Conservation (phyloP, 2,113 vertebrate species). For the Antechinus stuartii region DNA sequence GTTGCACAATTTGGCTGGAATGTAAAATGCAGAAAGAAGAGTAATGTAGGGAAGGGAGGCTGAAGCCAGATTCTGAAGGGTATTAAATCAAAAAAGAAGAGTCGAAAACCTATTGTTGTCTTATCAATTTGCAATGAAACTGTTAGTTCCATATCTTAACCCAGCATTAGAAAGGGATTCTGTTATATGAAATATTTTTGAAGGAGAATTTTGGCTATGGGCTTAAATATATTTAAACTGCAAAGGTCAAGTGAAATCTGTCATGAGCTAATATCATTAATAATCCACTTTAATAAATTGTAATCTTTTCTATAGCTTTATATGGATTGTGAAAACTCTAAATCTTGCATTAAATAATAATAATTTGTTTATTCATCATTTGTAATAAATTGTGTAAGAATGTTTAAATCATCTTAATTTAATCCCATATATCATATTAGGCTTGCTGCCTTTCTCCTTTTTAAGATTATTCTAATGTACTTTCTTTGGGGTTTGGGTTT, state of each 20-base stretch:
- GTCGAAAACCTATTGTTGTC: neutral
- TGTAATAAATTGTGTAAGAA: neutral
- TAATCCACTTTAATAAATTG: neutral
- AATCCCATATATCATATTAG: slow-evolving; percentile 21
- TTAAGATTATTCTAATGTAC: neutral
- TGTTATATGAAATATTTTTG: neutral
- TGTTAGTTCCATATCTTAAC: neutral
- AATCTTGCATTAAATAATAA: slow-evolving; percentile 35
- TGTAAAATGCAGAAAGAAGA: too few species aligned
- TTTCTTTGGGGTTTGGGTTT: neutral
- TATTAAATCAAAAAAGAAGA: neutral
- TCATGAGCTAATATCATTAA: neutral
- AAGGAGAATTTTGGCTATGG: neutral
- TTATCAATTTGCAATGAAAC: neutral
- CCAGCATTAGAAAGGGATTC: slow-evolving; percentile 26
- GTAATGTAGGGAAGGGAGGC: neutral
- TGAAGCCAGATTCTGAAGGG: neutral
- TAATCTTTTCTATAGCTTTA: neutral
- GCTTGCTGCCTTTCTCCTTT: neutral
- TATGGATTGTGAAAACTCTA: neutral
- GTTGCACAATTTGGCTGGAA: too few species aligned
- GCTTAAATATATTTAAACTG: neutral
- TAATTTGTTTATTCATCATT: slow-evolving; percentile 26
- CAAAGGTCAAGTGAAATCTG: neutral
- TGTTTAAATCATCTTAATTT: slow-evolving; percentile 27